Evolutionary conservation across 2,113 vertebrate genomes (phyloP).

Genomic region (Oplegnathus fasciatus): DNA sequence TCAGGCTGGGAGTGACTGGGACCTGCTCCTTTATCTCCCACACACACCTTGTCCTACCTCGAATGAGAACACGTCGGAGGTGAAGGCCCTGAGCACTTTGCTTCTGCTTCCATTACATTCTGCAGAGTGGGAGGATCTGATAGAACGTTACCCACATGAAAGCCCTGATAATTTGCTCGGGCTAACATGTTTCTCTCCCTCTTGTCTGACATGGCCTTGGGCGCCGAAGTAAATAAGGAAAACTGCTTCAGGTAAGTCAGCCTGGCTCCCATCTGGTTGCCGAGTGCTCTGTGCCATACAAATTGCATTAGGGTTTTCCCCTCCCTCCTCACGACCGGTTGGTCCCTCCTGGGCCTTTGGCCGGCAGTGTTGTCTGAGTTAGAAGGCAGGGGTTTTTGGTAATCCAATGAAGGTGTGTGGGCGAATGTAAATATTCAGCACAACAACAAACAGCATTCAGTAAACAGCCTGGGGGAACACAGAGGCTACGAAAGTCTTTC

Average conservation of each 20-base stretch:
- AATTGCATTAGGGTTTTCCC: slow-evolving; percentile 69
- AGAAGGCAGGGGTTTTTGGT: slow-evolving; percentile 63
- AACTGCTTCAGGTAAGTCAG: slow-evolving; percentile 72
- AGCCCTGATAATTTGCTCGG: slow-evolving; percentile 74
- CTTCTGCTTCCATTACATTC: slow-evolving; percentile 78
- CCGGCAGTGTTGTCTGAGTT: slow-evolving; percentile 53
- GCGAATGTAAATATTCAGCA: slow-evolving; percentile 75
- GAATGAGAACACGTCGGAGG: slow-evolving; percentile 73
- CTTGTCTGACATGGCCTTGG: slow-evolving; percentile 78
- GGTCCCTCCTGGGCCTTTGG: slow-evolving; percentile 60
- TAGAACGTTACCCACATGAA: slow-evolving; percentile 75
- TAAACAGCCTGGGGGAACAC: slow-evolving; percentile 62
- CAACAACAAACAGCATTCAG: slow-evolving; percentile 65
- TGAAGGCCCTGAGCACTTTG: slow-evolving; percentile 74
- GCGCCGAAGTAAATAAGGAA: slow-evolving; percentile 77
- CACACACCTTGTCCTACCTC: slow-evolving; percentile 77
- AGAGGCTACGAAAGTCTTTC: slow-evolving; percentile 41
- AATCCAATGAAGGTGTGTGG: slow-evolving; percentile 73
- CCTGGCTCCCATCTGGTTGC: slow-evolving; percentile 68
- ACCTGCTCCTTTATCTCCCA: slow-evolving; percentile 78
- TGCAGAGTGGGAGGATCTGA: slow-evolving; percentile 79
- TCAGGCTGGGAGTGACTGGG: slow-evolving; percentile 53
- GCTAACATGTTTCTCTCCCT: slow-evolving; percentile 70
- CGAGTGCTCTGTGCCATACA: slow-evolving; percentile 63
- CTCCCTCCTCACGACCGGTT: slow-evolving; percentile 26